Evolutionary conservation across 1,140 invertebrate species (phyloP), one percentile per base, ranked within the genome.

Genomic region (Drosophila kurseongensis): DNA sequence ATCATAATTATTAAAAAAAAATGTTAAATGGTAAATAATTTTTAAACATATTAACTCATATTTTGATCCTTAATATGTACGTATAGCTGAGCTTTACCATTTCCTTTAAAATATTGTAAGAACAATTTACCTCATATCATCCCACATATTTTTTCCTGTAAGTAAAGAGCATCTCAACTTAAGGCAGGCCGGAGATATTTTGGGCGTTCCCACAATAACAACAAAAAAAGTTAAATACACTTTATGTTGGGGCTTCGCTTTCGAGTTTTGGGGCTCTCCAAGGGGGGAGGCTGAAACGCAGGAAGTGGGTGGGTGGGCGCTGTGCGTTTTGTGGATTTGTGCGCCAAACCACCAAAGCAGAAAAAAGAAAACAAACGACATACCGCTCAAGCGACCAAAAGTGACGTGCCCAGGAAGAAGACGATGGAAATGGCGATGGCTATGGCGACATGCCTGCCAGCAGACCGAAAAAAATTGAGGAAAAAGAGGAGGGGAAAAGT

Each of bases 161-260:
- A 36, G 14, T 42, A 52, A 27, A 18, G 56, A 72, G 23, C 45
- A 76, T 45, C 75, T 68, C 63, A 73, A 84, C 76, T 75, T 79
- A 72, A 68, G 79, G 60, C 62, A 67, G 63, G 60, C 67, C 62
- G 66, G 59, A 78, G 75, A 86, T 86, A 88, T 86, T 83, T 83
- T 65, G 80, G 76, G 50, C 61, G 72, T 83, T 72, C 29, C 35
- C 48, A 59, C 50, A 59, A 59, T 38, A 61, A 42, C 27, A 51
- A 68, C 54, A 73, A 48, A 83, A 59, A 84, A 86, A 83, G 83
- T 79, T 86, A 86, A 86, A 88, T 75, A 86, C 83, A 86, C 69
- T 86, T 86, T 86, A 86, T 86, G 83, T 83, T 88, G 74, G 73
- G 75, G 62, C 42, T 50, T 10, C 50, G 18, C 14, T 27, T 48